Conservation (phyloP, 2,797 vertebrate species). For the Acanthis flammea region DNA sequence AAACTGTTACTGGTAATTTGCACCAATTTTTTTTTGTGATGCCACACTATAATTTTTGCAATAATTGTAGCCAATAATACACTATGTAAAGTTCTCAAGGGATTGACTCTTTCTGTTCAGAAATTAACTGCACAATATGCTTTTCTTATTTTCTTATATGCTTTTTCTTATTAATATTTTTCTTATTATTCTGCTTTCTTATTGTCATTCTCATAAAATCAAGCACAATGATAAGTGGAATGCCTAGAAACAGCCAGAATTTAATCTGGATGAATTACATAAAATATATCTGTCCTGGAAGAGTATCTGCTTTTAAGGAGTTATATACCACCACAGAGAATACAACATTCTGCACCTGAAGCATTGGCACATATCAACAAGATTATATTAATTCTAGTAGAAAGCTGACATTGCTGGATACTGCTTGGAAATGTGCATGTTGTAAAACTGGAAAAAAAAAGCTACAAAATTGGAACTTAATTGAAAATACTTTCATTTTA, state of each 20-base stretch:
- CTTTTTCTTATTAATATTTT: too few species aligned
- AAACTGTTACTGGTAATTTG: neutral
- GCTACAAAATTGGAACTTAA: neutral
- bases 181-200: neutral
- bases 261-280: constrained; percentile 29
- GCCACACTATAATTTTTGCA: neutral
- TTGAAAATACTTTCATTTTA: neutral
- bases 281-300: neutral
- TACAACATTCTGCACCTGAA: neutral
- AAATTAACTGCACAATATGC: neutral
- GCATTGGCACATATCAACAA: neutral
- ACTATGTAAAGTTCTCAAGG: neutral
- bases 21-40: neutral
- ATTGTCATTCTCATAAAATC: constrained; percentile 6
- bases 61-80: neutral
- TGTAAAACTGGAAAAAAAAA: neutral
- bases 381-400: neutral
- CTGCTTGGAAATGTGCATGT: neutral
- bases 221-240: neutral
- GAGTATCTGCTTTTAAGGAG: neutral
- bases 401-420: neutral
- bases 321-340: neutral
- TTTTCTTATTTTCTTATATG: too few species aligned
- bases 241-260: neutral
- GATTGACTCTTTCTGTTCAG: neutral